Evolutionary conservation across 2,888 invertebrate genomes (phyloP).

Genomic region (Bugula neritina): DNA sequence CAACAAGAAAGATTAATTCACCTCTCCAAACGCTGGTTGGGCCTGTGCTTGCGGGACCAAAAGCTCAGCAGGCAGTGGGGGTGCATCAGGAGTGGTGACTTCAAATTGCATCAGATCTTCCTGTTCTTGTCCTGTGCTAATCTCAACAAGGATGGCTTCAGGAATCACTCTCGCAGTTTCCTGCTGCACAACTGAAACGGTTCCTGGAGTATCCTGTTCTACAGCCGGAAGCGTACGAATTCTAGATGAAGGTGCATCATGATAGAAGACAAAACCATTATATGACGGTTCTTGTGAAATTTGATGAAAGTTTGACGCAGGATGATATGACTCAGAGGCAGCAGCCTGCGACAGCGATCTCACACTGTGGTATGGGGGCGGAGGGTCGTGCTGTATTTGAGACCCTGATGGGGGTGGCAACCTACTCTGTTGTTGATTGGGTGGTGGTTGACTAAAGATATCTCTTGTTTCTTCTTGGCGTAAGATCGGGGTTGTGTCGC

Average conservation of each 20-base stretch:
- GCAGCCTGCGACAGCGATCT: background rate
- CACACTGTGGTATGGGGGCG: slow-evolving; percentile 5
- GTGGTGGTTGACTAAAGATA: slow-evolving; percentile 11
- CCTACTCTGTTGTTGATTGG: background rate
- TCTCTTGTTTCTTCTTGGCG: background rate
- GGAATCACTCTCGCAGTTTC: background rate
- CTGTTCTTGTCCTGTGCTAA: background rate
- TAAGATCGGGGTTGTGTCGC: background rate
- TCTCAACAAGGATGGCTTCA: background rate
- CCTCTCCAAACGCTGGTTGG: background rate
- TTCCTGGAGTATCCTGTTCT: background rate
- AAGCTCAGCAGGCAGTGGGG: background rate
- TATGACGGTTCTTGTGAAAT: too few relatives aligned
- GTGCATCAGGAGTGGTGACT: background rate
- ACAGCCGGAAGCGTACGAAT: background rate
- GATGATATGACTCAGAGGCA: background rate
- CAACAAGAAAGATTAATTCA: background rate
- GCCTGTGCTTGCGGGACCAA: background rate
- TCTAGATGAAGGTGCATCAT: too few relatives aligned
- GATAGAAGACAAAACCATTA: too few relatives aligned
- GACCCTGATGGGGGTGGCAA: background rate
- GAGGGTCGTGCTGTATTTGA: background rate
- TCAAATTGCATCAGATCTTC: background rate
- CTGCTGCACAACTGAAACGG: background rate
- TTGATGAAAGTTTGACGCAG: too few relatives aligned